Evolutionary conservation across 2,797 vertebrate genomes (phyloP).

Genomic region (Leucoraja ocellata): DNA sequence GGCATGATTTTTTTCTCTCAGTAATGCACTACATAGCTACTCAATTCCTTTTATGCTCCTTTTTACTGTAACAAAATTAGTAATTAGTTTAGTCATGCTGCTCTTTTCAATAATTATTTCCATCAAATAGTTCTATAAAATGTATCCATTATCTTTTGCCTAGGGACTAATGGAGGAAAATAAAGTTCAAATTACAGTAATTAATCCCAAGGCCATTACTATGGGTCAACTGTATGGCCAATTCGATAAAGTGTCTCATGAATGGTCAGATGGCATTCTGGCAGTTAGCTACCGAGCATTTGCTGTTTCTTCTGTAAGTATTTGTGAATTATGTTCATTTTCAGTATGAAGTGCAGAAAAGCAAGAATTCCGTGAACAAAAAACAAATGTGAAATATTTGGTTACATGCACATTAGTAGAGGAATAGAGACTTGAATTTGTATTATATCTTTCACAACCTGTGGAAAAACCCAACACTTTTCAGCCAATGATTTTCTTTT

Average conservation of each 20-base stretch:
- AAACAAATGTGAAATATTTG: background rate
- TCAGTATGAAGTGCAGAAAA: background rate
- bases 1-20: background rate
- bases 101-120: background rate
- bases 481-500: background rate
- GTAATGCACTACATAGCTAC: background rate
- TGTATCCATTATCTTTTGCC: background rate
- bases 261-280: slow-evolving; percentile 84
- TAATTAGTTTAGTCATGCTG: background rate
- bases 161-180: slow-evolving; percentile 83
- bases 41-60: background rate
- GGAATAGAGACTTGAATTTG: background rate
- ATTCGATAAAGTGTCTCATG: slow-evolving; percentile 79
- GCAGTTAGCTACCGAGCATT: slow-evolving; percentile 80
- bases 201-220: slow-evolving; percentile 85
- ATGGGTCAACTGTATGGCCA: slow-evolving; percentile 88
- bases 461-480: background rate
- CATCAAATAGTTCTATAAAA: background rate
- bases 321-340: background rate
- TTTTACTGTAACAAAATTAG: background rate
- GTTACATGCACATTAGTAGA: background rate
- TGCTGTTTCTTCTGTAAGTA: slow-evolving; percentile 67
- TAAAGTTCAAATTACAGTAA: slow-evolving; percentile 77
- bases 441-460: background rate
- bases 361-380: background rate